Evolutionary conservation across 2,797 vertebrate species (phyloP).

Genomic region (Natrix natrix): DNA sequence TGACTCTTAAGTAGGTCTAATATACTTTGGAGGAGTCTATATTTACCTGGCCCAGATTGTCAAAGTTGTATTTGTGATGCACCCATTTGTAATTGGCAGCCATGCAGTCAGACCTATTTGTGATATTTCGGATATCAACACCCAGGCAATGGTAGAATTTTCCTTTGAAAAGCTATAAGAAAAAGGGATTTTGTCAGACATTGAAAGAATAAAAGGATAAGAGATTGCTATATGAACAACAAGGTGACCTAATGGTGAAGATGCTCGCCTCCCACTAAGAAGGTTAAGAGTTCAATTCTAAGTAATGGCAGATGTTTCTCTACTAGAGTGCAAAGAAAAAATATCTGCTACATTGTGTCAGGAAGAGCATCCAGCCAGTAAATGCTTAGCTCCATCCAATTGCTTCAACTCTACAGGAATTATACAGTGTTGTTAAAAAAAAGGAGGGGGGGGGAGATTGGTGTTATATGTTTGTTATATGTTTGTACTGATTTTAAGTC

Average conservation of each 20-base stretch:
- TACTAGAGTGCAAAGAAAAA: neutral
- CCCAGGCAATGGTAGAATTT: conserved; percentile 97
- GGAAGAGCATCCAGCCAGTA: neutral
- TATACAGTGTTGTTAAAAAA: neutral
- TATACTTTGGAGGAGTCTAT: neutral
- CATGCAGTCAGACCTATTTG: conserved; percentile 93
- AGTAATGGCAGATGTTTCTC: neutral
- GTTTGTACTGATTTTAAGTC: neutral
- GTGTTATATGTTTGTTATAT: neutral
- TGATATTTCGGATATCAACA: conserved; percentile 91
- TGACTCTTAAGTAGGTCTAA: fast-evolving
- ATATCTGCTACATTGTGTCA: neutral
- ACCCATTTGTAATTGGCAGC: conserved; percentile 95
- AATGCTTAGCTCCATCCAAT: neutral
- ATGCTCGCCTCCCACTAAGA: neutral
- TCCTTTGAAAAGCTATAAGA: conserved; percentile 91
- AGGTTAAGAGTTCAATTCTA: neutral
- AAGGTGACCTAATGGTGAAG: neutral
- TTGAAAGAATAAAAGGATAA: neutral
- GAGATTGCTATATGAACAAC: neutral
- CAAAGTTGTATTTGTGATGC: conserved; percentile 98
- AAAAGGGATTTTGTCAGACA: conserved; percentile 37
- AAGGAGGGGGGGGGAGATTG: neutral
- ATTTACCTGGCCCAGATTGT: conserved; percentile 94
- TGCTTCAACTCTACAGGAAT: neutral